A percentile compares a stretch with the other conserved stretches of the same genome.
Conservation (phyloP, 2,113 vertebrate genomes). For the Craseonycteris thonglongyai region DNA sequence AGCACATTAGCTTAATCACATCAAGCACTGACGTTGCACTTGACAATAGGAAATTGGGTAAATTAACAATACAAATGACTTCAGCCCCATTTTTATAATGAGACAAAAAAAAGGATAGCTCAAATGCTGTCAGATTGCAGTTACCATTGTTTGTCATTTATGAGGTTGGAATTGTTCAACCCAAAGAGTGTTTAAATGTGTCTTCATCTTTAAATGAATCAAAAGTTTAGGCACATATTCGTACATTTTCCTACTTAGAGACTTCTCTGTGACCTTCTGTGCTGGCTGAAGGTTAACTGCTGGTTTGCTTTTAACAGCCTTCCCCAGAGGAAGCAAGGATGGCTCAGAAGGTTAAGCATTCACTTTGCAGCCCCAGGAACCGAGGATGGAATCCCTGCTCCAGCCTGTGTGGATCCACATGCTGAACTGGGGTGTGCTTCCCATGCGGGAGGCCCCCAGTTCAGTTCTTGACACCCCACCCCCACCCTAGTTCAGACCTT, state of each 20-base stretch:
- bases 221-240: background rate
- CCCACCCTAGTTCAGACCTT: too few relatives aligned
- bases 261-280: background rate
- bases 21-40: background rate
- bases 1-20: conserved; percentile 44
- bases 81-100: conserved; percentile 44
- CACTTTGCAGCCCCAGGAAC: too few relatives aligned
- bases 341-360: too few relatives aligned
- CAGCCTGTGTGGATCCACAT: too few relatives aligned
- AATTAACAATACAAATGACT: conserved; percentile 52
- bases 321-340: too few relatives aligned
- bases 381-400: too few relatives aligned
- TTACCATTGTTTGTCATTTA: conserved; percentile 39
- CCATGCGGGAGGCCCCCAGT: too few relatives aligned
- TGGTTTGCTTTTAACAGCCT: background rate
- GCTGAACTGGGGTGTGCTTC: too few relatives aligned
- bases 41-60: conserved; percentile 46
- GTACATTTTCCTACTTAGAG: background rate
- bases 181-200: background rate
- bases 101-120: background rate
- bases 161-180: conserved; percentile 10
- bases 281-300: background rate
- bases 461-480: too few relatives aligned
- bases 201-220: background rate
- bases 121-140: background rate